These are phyloP conservation scores for Porites rus DNA, from an alignment of 92 coral and sea anemone genomes.

Conservation along the genomic window DNA sequence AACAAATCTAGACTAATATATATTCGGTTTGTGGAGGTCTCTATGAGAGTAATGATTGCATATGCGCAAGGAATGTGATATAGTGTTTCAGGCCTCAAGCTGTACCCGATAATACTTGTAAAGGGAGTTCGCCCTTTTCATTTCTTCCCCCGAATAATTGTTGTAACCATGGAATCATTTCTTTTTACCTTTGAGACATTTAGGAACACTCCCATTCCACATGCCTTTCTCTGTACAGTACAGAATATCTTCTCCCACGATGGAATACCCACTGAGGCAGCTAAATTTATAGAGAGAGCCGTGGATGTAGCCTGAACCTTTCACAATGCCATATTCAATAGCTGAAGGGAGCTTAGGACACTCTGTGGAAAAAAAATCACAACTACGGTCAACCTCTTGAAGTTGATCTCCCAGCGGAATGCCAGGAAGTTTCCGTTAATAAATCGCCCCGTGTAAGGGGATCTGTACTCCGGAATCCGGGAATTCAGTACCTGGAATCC, in stretches of 20 bases:
- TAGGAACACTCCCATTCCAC: constrained; percentile 35
- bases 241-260: constrained; percentile 14
- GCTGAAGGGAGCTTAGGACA: constrained; percentile 20
- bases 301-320: constrained; percentile 24
- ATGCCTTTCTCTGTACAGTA: constrained; percentile 30
- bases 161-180: not conserved
- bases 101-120: no score
- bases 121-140: no score
- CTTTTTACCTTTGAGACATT: constrained; percentile 32
- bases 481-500: no score
- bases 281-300: constrained; percentile 21
- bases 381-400: not conserved
- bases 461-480: no score
- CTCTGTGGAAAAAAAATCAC: not conserved
- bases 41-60: no score
- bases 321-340: not conserved
- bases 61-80: no score
- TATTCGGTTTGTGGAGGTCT: no score
- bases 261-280: constrained; percentile 25
- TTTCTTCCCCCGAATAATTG: no score
- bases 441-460: no score
- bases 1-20: no score
- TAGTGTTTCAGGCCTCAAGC: no score
- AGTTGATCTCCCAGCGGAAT: not conserved
- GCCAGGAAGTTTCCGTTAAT: not conserved